Evolutionary conservation across 2,797 vertebrate species (phyloP), one percentile per base, ranked within the genome.

Genomic region (Crenichthys baileyi): DNA sequence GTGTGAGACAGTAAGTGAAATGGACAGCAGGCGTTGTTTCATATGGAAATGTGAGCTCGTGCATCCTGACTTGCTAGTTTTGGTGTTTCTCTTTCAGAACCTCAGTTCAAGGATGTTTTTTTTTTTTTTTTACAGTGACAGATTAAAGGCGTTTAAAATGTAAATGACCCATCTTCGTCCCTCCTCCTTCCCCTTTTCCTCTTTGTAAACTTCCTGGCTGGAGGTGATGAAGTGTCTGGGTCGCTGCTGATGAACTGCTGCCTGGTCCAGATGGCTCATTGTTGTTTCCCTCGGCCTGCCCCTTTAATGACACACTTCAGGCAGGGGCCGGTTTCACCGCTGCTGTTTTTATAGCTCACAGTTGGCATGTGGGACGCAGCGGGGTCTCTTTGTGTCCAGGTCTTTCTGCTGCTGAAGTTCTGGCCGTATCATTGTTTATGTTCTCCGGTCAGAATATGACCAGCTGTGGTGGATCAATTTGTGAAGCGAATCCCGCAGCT

Each of bases 221-320:
- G 75, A 90, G 83, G 82, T 77, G 89, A 90, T 86, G 83, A 85
- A 84, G 86, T 84, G 83, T 85, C 81, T 74, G 72, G 73, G 77
- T 90, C 60, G 76, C 63, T 83, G 70, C 76, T 88, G 88, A 86
- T 89, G 79, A 90, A 88, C 77, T 88, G 87, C 86, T 63, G 84
- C 81, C 50, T 46, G 80, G 73, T 88, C 91, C 91, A 94, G 92
- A 94, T 93, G 93, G 91, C 87, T 91, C 87, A 90, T 94, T 93
- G 91, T 93, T 93, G 75, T 61, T 79, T 83, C 85, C 36, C 60
- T 84, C 70, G 80, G 76, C 83, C 84, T 79, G 80, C 87, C 89
- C 88, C 87, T 90, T 91, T 94, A 94, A 92, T 90, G 88, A 90
- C 79, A 92, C 85, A 86, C 86, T 88, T 70, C 77, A 75, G 73